Conservation (phyloP, 1,140 invertebrate genomes). For the Halictus rubicundus region DNA sequence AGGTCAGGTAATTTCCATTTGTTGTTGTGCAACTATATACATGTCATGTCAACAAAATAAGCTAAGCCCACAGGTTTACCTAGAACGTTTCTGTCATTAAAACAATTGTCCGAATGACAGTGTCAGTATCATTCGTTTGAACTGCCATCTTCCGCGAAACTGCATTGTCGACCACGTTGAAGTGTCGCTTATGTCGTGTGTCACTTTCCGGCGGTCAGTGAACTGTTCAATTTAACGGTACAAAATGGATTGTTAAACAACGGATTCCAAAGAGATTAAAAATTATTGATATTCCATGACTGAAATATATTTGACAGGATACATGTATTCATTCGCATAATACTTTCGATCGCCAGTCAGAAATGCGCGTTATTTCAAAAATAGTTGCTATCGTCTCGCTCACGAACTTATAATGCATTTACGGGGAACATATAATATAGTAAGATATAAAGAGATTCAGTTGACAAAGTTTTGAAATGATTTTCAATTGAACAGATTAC, state of each 20-base stretch:
- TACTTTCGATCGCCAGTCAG: not conserved
- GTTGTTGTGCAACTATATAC: conserved; percentile 3
- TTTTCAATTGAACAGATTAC: not conserved
- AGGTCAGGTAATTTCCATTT: conserved; percentile 20
- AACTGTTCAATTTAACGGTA: conserved; percentile 19
- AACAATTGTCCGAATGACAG: not conserved
- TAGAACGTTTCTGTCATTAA: conserved; percentile 1
- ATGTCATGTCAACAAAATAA: not conserved
- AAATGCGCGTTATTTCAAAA: not conserved
- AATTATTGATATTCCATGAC: not conserved
- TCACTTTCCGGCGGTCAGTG: conserved; percentile 6
- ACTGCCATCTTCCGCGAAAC: conserved; percentile 34
- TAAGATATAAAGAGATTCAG: not conserved
- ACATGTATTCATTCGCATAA: not conserved
- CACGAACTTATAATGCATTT: too few relatives aligned
- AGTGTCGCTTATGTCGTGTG: not conserved
- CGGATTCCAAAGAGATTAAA: not conserved
- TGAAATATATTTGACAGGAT: not conserved
- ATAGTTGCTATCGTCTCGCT: not conserved
- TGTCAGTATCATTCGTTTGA: conserved; percentile 21
- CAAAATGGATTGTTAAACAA: not conserved
- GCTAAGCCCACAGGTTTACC: not conserved
- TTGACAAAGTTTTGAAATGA: not conserved
- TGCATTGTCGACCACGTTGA: not conserved
- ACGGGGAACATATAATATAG: not conserved